Conservation (phyloP, 2,888 invertebrate species). For the Chironomus tentans region DNA sequence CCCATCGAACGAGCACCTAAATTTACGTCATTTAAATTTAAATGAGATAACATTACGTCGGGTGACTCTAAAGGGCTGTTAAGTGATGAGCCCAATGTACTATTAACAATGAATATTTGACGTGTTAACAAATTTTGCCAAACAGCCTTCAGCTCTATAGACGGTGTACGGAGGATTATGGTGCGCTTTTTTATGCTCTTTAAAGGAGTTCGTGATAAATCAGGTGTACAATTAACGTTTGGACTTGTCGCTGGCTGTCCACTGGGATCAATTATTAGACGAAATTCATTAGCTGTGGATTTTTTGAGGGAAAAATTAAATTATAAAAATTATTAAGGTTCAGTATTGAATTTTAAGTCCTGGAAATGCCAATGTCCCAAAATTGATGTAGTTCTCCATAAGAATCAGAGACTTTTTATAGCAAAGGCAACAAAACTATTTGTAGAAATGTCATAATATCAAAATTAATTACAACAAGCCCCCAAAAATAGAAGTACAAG, state of each 20-base stretch:
- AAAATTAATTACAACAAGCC: too few species aligned
- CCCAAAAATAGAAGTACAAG: too few species aligned
- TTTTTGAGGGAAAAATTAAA: slow-evolving; percentile 13
- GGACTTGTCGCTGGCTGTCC: slow-evolving; percentile 58
- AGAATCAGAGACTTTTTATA: too few species aligned
- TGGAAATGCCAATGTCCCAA: too few species aligned
- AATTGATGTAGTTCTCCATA: too few species aligned
- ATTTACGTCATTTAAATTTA: slow-evolving; percentile 41
- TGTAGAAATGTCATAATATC: too few species aligned
- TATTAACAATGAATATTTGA: slow-evolving; percentile 80
- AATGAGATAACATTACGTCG: slow-evolving; percentile 48
- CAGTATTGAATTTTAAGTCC: too few species aligned
- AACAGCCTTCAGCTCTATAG: slow-evolving; percentile 75
- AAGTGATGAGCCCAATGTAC: slow-evolving; percentile 65
- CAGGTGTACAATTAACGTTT: slow-evolving; percentile 63
- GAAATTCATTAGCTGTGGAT: slow-evolving; percentile 69
- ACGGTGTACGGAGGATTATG: slow-evolving; percentile 68
- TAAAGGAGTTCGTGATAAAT: slow-evolving; percentile 51
- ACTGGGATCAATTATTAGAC: slow-evolving; percentile 62
- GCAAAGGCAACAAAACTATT: too few species aligned
- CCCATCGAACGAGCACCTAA: slow-evolving; percentile 39
- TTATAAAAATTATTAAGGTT: not conserved
- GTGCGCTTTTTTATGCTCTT: slow-evolving; percentile 58
- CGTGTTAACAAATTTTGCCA: slow-evolving; percentile 83
- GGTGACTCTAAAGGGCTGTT: slow-evolving; percentile 79